Conservation (phyloP, 2,888 invertebrate genomes). For the Salpingus planirostris region DNA sequence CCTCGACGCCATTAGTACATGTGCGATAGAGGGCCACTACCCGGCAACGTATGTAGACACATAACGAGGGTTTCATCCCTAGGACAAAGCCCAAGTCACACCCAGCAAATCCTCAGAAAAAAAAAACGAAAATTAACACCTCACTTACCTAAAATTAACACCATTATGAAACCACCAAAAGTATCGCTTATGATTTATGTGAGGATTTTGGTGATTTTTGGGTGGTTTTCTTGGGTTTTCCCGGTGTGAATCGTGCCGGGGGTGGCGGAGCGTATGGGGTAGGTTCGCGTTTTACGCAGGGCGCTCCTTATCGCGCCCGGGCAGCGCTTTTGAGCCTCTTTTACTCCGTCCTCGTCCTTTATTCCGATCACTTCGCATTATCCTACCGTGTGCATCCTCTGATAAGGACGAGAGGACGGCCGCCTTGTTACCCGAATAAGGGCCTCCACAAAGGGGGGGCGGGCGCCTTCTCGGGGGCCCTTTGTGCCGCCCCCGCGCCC, state of each 20-base stretch:
- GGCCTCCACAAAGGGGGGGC: too few relatives aligned
- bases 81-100: slow-evolving; percentile 12
- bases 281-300: slow-evolving; percentile 31
- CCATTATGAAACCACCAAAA: neutral
- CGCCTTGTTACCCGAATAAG: slow-evolving; percentile 5
- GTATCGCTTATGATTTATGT: too few relatives aligned
- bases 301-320: slow-evolving; percentile 36
- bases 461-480: too few relatives aligned
- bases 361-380: slow-evolving; percentile 37
- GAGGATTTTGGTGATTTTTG: too few relatives aligned
- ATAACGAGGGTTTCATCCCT: slow-evolving; percentile 27
- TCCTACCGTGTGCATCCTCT: slow-evolving; percentile 34
- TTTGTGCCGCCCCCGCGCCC: too few relatives aligned
- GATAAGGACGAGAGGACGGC: slow-evolving; percentile 17
- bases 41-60: slow-evolving; percentile 26
- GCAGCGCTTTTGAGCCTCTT: slow-evolving; percentile 37
- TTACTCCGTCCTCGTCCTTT: slow-evolving; percentile 30
- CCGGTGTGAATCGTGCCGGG: too few relatives aligned
- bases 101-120: too few relatives aligned
- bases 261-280: slow-evolving; percentile 21
- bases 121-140: neutral
- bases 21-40: slow-evolving; percentile 30
- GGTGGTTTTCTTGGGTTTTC: neutral
- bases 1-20: slow-evolving; percentile 34
- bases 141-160: neutral